Evolutionary conservation across 2,888 invertebrate genomes (phyloP).

Genomic region (Erannis defoliaria): DNA sequence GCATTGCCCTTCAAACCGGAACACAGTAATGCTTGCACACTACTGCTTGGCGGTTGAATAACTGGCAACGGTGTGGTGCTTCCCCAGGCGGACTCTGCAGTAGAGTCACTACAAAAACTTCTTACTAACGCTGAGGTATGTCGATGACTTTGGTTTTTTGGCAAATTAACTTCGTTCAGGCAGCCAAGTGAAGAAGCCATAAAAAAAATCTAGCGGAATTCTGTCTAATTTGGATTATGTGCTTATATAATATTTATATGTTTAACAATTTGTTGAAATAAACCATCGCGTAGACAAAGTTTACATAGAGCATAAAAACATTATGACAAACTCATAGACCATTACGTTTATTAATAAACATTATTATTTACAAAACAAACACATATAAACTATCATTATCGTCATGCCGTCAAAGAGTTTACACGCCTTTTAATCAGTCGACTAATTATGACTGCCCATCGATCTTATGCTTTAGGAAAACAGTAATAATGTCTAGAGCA

Average conservation of each 20-base stretch:
- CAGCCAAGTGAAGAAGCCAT: no score
- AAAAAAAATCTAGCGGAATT: no score
- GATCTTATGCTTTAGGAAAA: constrained; percentile 14
- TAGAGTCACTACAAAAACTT: no score
- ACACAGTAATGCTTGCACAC: no score
- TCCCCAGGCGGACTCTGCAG: no score
- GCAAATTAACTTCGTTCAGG: no score
- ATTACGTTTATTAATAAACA: constrained; percentile 38
- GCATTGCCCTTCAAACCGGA: no score
- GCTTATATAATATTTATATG: not conserved
- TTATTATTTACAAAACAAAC: constrained; percentile 41
- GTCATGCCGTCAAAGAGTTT: constrained; percentile 27
- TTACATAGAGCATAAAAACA: constrained; percentile 42
- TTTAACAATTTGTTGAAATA: constrained; percentile 6
- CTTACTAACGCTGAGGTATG: no score
- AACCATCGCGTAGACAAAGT: constrained; percentile 22
- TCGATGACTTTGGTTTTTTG: no score
- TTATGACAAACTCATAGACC: constrained; percentile 41
- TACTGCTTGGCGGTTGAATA: no score
- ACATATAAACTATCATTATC: constrained; percentile 36
- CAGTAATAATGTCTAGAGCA: not conserved
- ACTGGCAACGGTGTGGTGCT: no score
- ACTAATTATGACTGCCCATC: constrained; percentile 28
- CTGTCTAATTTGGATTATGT: no score
- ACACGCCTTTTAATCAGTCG: constrained; percentile 31